phyloP scores from a whole-genome alignment of 2,888 invertebrate genomes.

The Megastigmus dorsalis region DNA sequence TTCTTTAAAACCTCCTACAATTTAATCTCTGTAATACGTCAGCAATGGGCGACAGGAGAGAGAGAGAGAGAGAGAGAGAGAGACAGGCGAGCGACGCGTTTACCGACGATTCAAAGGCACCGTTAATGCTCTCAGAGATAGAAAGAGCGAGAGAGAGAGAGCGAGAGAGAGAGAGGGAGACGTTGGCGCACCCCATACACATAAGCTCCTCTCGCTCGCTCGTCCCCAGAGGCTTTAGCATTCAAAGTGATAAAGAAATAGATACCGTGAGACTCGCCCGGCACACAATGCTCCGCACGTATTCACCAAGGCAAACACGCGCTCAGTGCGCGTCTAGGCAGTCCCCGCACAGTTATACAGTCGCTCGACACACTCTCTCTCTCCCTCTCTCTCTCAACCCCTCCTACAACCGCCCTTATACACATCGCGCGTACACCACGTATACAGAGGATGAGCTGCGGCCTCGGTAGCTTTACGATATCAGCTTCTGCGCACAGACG shows the following conservation, averaged over 20 bases:
- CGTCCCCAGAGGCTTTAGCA: constrained; percentile 3
- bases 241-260: constrained; percentile 35
- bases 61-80: not conserved
- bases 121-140: constrained; percentile 2
- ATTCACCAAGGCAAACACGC: constrained; percentile 3
- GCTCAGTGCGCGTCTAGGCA: no score
- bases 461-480: constrained; percentile 11
- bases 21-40: not conserved
- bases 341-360: no score
- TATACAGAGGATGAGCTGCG: no score
- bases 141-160: not conserved
- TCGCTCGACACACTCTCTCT: no score
- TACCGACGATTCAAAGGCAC: constrained; percentile 20
- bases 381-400: not conserved
- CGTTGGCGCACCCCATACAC: not conserved
- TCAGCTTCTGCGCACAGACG: constrained; percentile 30
- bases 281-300: constrained; percentile 4
- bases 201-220: not conserved
- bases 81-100: constrained; percentile 2
- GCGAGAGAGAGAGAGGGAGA: not conserved
- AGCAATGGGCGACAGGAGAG: not conserved
- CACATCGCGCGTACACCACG: not conserved
- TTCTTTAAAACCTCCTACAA: not conserved
- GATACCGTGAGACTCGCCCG: not conserved
- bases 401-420: not conserved